Percentiles rank a stretch among this genome's conserved stretches.
Conservation (phyloP, 2,797 vertebrate genomes). For the Pangasius larnaudii region DNA sequence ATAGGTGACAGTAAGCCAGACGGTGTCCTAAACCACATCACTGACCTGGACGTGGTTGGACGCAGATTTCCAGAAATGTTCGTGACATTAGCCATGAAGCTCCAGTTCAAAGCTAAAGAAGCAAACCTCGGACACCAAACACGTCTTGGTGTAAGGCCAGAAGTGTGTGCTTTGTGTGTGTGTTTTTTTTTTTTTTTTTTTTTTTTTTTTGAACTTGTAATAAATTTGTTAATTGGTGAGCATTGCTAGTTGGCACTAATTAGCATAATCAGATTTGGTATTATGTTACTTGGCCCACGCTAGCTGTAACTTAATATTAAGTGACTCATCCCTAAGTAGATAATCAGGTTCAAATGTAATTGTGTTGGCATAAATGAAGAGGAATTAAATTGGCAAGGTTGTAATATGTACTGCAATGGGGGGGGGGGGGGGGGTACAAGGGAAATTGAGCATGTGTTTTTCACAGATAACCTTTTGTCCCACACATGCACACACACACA, state of each 20-base stretch:
- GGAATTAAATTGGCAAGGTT: neutral
- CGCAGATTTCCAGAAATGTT: neutral
- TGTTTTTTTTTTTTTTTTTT: neutral
- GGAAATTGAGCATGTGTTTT: constrained; percentile 20
- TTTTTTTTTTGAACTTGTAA: neutral
- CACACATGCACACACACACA: constrained; percentile 30
- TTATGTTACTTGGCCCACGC: neutral
- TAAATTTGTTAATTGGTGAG: neutral
- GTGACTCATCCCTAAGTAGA: neutral
- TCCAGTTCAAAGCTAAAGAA: neutral
- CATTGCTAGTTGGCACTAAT: neutral
- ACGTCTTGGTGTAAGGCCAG: too few species aligned
- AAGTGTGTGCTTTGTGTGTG: neutral
- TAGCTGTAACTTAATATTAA: neutral
- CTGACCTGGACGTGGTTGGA: neutral
- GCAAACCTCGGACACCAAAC: neutral
- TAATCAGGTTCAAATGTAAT: neutral
- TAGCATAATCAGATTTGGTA: neutral
- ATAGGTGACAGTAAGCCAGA: neutral
- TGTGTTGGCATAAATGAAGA: neutral
- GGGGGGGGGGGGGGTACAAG: too few species aligned
- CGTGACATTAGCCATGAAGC: neutral
- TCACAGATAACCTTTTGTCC: constrained; percentile 25
- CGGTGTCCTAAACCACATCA: neutral
- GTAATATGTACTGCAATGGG: neutral